Base-by-base conservation (phyloP, 2,888 invertebrate genomes). In the Stratiomys singularior region DNA sequence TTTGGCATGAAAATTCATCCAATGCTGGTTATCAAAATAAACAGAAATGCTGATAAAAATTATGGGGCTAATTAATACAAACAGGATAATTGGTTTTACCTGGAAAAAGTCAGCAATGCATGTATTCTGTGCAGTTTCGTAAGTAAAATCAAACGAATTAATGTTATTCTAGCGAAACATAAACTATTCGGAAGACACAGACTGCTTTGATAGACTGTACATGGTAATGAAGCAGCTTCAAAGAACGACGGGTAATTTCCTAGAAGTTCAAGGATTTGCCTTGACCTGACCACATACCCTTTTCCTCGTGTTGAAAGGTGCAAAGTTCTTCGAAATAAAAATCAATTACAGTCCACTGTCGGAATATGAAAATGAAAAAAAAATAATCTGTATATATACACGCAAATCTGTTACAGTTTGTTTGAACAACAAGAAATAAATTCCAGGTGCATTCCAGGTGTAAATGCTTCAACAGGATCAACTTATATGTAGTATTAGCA, bases 221-320 rank as follows among this genome's bases (percentile, higher is more conserved):
- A 37, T 37, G 37, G 63, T 15, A 15, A 27, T 27, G 63, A 15
- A 63, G 21, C 15, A 25, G 28, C 23, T 63, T 63, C 9, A 5
- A 63, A 27, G 63, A 9, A 27, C 27, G 63, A 13, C 27, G 1
- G 25, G 25, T 69, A 30, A 25, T 46, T 69, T 69, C 46, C 69
- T 46, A 11, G 23, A 69, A 46, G 69, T 69, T 69, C 69, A 69
- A 46, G 69, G 69, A 69, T 69, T 69, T 21, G 1, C 69, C 69
- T 46, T 69, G 69, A 69, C 69, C 69, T 44, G 25, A 3, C 44
- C 44, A 5, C 23, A 21, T 46, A 13, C 13, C 64, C 3, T 28
- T 28, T n/a, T 28, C 4, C 28, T 15, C 9, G 46, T 37, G n/a
- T n/a, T n/a, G 37, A 37, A 37, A 5, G 15, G 25, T 25, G 11